Evolutionary conservation across 2,113 vertebrate species (phyloP).

Genomic region (Benitochromis conjunctus): DNA sequence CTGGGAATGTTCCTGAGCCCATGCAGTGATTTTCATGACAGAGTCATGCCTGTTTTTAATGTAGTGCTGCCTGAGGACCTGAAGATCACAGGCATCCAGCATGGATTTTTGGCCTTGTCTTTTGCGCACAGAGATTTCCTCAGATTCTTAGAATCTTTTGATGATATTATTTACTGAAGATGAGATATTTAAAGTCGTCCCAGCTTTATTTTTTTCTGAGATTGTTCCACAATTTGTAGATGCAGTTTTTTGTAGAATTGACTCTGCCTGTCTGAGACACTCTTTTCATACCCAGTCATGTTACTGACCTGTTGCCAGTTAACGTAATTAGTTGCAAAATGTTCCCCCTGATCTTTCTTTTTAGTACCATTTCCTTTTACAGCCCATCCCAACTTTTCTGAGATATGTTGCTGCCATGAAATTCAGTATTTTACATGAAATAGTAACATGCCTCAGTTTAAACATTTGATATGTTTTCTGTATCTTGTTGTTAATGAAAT

Average conservation of each 20-base stretch:
- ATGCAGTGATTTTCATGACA: neutral
- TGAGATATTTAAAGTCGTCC: neutral
- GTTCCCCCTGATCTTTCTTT: neutral
- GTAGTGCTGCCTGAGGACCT: neutral
- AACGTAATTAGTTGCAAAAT: neutral
- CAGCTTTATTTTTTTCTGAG: neutral
- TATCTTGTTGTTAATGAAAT: neutral
- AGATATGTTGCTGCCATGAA: neutral
- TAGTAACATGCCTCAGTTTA: neutral
- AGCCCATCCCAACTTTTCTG: neutral
- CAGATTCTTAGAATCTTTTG: neutral
- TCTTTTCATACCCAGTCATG: neutral
- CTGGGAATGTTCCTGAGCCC: neutral
- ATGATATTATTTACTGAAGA: neutral
- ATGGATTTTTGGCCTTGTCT: neutral
- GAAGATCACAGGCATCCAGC: neutral
- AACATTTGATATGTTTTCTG: neutral
- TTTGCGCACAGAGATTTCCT: neutral
- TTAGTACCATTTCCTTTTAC: neutral
- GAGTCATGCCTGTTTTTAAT: neutral
- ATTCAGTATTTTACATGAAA: neutral
- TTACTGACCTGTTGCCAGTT: neutral
- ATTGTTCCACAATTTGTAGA: neutral
- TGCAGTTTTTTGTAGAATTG: neutral
- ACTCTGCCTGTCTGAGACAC: neutral